Evolutionary conservation across 92 coral and sea anemone species (phyloP).

Genomic region (Hydrozoanthus gracilis): DNA sequence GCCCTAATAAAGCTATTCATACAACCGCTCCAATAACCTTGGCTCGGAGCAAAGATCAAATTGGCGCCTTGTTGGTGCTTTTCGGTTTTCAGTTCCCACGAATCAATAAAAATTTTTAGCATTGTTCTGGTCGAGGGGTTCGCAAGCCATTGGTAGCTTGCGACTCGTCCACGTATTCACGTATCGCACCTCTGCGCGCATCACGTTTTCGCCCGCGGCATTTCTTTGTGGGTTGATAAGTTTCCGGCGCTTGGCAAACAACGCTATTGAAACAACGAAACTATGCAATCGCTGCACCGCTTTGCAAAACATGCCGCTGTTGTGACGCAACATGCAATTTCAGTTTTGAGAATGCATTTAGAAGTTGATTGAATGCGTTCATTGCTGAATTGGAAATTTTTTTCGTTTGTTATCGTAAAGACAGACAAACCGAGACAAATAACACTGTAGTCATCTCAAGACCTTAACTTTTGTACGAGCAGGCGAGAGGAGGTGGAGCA

Average conservation of each 20-base stretch:
- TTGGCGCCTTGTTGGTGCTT: neutral
- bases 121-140: neutral
- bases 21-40: neutral
- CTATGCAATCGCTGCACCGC: constrained; percentile 24
- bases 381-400: neutral
- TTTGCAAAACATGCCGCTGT: constrained; percentile 29
- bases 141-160: neutral
- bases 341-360: neutral
- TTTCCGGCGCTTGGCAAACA: constrained; percentile 31
- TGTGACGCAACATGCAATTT: constrained; percentile 2
- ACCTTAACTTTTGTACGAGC: neutral
- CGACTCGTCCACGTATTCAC: neutral
- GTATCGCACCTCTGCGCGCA: neutral
- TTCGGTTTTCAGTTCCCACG: neutral
- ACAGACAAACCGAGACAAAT: neutral
- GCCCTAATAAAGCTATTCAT: neutral
- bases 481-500: neutral
- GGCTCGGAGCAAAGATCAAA: neutral
- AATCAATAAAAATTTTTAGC: neutral
- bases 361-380: neutral
- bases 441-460: neutral
- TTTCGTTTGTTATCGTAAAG: no score
- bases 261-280: constrained; percentile 28
- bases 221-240: constrained; percentile 33
- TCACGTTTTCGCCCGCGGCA: constrained; percentile 27